Percentiles rank a stretch among this genome's conserved stretches.
phyloP scores from a whole-genome alignment of 2,113 vertebrate species.

The Paedocypris sp. region DNA sequence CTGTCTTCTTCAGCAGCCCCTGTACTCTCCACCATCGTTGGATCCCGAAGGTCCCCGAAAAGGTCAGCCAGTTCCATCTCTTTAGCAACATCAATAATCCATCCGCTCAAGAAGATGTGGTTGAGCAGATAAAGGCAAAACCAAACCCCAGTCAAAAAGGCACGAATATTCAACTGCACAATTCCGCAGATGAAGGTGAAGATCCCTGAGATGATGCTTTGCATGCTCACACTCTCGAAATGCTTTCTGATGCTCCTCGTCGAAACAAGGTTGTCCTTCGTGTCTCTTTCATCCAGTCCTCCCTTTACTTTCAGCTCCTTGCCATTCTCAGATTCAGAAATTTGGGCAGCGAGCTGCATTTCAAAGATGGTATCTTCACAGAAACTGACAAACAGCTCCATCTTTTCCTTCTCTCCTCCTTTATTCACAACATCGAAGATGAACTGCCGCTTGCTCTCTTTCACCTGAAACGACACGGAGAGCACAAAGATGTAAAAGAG shows the following conservation, averaged over 20 bases:
- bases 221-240: constrained; percentile 76
- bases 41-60: constrained; percentile 76
- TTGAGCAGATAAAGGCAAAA: constrained; percentile 69
- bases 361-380: constrained; percentile 97
- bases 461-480: constrained; percentile 62
- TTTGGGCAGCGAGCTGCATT: constrained; percentile 91
- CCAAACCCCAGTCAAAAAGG: constrained; percentile 51
- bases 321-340: constrained; percentile 66
- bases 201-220: constrained; percentile 60
- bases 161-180: constrained; percentile 55
- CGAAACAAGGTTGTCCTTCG: constrained; percentile 38
- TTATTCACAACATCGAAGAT: constrained; percentile 92
- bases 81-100: constrained; percentile 79
- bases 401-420: constrained; percentile 90
- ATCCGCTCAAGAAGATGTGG: constrained; percentile 70
- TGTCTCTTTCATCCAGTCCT: constrained; percentile 59
- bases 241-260: constrained; percentile 73
- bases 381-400: constrained; percentile 95
- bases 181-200: constrained; percentile 61
- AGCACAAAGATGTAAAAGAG: background rate
- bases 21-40: constrained; percentile 81
- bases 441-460: constrained; percentile 92
- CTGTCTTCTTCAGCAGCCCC: constrained; percentile 57
- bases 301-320: constrained; percentile 65
- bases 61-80: constrained; percentile 73